Conservation (phyloP, 1,140 invertebrate genomes). For the Trachelipus rathkii region DNA sequence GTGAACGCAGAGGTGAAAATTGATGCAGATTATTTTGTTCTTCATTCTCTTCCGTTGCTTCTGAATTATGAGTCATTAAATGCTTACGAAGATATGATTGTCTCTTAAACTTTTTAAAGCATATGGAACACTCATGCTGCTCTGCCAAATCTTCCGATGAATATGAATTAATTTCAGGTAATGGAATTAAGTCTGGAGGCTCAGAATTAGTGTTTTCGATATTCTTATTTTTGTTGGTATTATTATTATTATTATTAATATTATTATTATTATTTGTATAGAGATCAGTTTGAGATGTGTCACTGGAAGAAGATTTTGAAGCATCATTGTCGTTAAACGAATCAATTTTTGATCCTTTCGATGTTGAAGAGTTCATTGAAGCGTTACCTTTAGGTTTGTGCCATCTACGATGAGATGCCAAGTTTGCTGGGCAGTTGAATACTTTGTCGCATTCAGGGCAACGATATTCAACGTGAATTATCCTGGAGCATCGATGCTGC, state of each 20-base stretch:
- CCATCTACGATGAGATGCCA: constrained; percentile 95
- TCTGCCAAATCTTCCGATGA: constrained; percentile 42
- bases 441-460: constrained; percentile 98
- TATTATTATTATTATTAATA: too few relatives aligned
- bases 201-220: constrained; percentile 37
- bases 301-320: constrained; percentile 30
- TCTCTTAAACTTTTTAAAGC: constrained; percentile 75
- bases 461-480: constrained; percentile 95
- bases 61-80: constrained; percentile 58
- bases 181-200: constrained; percentile 36
- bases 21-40: background rate
- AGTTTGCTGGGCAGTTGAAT: constrained; percentile 96
- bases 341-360: constrained; percentile 17
- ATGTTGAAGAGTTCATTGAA: constrained; percentile 19
- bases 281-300: background rate
- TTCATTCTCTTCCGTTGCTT: constrained; percentile 20
- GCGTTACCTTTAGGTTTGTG: constrained; percentile 56
- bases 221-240: constrained; percentile 14
- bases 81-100: constrained; percentile 80
- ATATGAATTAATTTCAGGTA: constrained; percentile 46
- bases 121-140: constrained; percentile 68
- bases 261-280: constrained; percentile 22
- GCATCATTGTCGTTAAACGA: constrained; percentile 35
- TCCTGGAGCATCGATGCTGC: constrained; percentile 92
- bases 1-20: constrained; percentile 14